Base-by-base conservation (phyloP, 1,140 invertebrate species). In the Lordiphosa collinella region DNA sequence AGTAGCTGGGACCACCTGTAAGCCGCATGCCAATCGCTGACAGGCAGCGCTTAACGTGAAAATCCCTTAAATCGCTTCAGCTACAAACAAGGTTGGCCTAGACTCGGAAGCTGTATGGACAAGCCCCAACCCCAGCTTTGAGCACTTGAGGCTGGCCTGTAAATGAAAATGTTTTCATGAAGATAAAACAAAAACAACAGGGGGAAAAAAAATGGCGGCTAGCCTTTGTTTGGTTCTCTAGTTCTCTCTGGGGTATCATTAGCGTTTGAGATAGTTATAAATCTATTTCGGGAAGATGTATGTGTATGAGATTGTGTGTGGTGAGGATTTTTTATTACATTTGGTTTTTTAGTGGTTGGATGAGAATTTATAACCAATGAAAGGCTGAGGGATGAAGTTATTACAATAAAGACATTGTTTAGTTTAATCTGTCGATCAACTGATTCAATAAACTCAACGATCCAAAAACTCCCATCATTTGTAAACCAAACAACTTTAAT, bases 21-120 rank as follows among this genome's bases (percentile, higher is more conserved):
- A 80, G 78, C 75, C 72, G 61, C 70, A 76, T 79, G 76, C 75
- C 75, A 79, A 80, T 66, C 78, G 78, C 66, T 80, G 78, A 80
- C 72, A 80, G 72, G 57, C 61, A 63, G 51, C 72, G 76, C 76
- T 80, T 80, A 80, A 59, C 66, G 57, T 55, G 61, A 60, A 80
- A 80, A 80, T 82, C 78, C 76, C 56, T 57, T 80, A 76, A 80
- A 84, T 80, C 76, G 72, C 57, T 67, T 52, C 52, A 38, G 31
- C 51, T 49, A 58, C 65, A 69, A 68, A 69, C 65, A 65, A 68
- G 63, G 68, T 53, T 68, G 12, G 25, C 46, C 36, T 35, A 37
- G 8, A 22, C 25, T 34, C 13, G 36, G 36, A 14, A 25, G 18
- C 18, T 41, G 59, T 38, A 49, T 41, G 31, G 48, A 25, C 47